These are phyloP conservation scores for Saccostrea cuccullata DNA, from an alignment of 1,140 invertebrate genomes.

Conservation along the genomic window DNA sequence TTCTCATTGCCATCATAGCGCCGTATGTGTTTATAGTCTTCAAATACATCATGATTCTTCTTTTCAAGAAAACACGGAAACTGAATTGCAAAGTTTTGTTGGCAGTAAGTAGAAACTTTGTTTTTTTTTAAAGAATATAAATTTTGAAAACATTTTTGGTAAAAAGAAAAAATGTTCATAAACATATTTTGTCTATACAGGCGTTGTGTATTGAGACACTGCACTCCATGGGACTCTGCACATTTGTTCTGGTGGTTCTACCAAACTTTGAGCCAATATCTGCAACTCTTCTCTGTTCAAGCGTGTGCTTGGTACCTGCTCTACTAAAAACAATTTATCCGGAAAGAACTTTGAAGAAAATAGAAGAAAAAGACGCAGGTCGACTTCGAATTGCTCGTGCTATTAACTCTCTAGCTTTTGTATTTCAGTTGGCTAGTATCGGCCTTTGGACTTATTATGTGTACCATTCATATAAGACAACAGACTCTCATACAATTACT, in stretches of 20 bases:
- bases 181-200: conserved; percentile 49
- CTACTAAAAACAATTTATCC: conserved; percentile 63
- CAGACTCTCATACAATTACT: not conserved
- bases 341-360: conserved; percentile 43
- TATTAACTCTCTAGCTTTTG: conserved; percentile 27
- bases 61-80: conserved; percentile 65
- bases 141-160: not conserved
- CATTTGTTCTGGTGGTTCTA: conserved; percentile 72
- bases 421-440: conserved; percentile 46
- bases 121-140: not conserved
- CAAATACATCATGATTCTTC: conserved; percentile 60
- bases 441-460: conserved; percentile 52
- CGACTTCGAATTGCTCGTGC: conserved; percentile 15
- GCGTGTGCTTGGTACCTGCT: conserved; percentile 63
- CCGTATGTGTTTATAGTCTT: conserved; percentile 65
- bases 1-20: conserved; percentile 61
- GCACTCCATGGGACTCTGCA: conserved; percentile 71
- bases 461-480: not conserved
- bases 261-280: conserved; percentile 69
- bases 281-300: conserved; percentile 59
- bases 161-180: not conserved
- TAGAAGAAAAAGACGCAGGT: not conserved
- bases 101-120: conserved; percentile 48
- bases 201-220: conserved; percentile 68
- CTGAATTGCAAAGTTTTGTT: conserved; percentile 52